Conservation (phyloP, 2,888 invertebrate genomes). For the Hedya salicella region DNA sequence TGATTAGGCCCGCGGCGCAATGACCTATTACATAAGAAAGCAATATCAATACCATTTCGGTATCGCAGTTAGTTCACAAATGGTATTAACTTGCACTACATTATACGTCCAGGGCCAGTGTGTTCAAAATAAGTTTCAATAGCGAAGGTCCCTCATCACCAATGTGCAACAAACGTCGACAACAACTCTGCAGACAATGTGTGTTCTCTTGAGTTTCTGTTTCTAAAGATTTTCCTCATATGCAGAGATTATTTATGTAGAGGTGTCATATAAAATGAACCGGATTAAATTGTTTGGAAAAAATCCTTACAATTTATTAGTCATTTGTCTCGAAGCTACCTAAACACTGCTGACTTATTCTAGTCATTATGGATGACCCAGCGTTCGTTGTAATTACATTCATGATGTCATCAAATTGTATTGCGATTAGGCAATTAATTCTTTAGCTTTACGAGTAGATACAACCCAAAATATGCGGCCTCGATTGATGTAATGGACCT, state of each 20-base stretch:
- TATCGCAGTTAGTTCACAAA: not conserved
- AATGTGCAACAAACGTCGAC: no score
- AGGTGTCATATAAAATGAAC: not conserved
- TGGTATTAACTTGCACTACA: no score
- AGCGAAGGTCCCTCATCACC: no score
- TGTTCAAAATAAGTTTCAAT: no score
- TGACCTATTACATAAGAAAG: constrained; percentile 18
- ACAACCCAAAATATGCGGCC: constrained; percentile 9
- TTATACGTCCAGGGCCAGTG: no score
- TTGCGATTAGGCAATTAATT: constrained; percentile 19
- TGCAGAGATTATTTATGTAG: not conserved
- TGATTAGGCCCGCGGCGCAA: constrained; percentile 1
- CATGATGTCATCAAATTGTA: constrained; percentile 25
- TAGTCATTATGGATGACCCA: constrained; percentile 32
- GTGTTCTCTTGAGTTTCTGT: not conserved
- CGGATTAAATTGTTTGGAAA: not conserved
- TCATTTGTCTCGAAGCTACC: constrained; percentile 19
- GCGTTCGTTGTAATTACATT: constrained; percentile 15
- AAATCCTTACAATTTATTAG: constrained; percentile 12
- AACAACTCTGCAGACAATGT: no score
- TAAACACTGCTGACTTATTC: not conserved
- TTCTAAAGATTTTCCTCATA: not conserved
- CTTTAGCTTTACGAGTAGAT: not conserved
- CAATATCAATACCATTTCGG: no score
- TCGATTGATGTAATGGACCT: not conserved